A percentile compares a stretch with the other conserved stretches of the same genome.
Evolutionary conservation across 1,140 invertebrate genomes (phyloP).

Genomic region (Vanessa atalanta): DNA sequence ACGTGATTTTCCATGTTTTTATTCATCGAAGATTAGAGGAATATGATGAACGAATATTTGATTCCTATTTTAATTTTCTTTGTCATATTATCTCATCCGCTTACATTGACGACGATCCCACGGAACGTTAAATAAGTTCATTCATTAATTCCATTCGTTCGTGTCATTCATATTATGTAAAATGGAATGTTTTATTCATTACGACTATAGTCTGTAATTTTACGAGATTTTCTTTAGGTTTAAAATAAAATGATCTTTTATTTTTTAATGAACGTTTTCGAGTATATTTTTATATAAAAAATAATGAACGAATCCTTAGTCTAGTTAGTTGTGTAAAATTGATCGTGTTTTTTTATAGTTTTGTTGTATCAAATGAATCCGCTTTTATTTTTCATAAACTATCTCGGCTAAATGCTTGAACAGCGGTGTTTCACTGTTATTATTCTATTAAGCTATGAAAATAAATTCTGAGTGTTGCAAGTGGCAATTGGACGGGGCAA

Average conservation of each 20-base stretch:
- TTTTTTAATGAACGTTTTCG: too few species aligned
- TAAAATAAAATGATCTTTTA: not conserved
- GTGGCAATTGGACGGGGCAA: constrained; percentile 30
- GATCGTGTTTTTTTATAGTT: too few species aligned
- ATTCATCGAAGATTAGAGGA: not conserved
- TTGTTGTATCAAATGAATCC: too few species aligned
- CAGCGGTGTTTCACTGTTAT: not conserved
- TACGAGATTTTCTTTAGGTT: not conserved
- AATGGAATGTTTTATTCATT: constrained; percentile 27
- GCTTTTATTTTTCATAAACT: too few species aligned
- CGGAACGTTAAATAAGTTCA: constrained; percentile 16
- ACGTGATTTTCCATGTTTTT: too few species aligned
- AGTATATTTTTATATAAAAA: not conserved
- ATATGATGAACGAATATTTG: constrained; percentile 9
- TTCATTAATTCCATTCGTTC: constrained; percentile 22
- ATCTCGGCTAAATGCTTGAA: too few species aligned
- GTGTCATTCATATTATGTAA: constrained; percentile 11
- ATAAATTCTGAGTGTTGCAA: constrained; percentile 24
- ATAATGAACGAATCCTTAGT: too few species aligned
- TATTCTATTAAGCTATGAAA: constrained; percentile 18
- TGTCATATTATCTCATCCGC: constrained; percentile 24
- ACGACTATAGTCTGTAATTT: not conserved
- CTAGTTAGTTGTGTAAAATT: too few species aligned
- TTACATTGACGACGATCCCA: constrained; percentile 7
- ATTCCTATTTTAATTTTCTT: constrained; percentile 17